These are phyloP conservation scores for Gymnoscopelus braueri DNA, from an alignment of 2,797 vertebrate genomes.

Conservation along the genomic window DNA sequence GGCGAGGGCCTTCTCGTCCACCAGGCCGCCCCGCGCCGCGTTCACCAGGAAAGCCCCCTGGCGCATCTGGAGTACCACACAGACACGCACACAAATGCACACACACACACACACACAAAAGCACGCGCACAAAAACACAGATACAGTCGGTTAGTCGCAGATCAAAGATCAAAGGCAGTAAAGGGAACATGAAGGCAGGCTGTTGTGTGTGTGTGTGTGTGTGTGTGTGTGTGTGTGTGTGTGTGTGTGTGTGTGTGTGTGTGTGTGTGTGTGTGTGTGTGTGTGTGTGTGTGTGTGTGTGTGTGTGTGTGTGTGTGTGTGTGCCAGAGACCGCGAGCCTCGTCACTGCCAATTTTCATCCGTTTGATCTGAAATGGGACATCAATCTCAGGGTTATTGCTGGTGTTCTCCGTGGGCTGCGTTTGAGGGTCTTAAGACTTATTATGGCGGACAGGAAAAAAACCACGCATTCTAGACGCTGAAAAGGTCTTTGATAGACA, in stretches of 20 bases:
- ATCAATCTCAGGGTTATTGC: slow-evolving; percentile 38
- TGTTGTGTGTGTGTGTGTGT: background rate
- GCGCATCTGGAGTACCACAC: slow-evolving; percentile 79
- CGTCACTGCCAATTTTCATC: background rate
- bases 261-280: background rate
- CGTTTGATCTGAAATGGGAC: slow-evolving; percentile 38
- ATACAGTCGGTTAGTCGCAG: background rate
- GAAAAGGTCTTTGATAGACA: slow-evolving; percentile 24
- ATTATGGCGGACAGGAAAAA: slow-evolving; percentile 25
- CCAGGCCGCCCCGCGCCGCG: slow-evolving; percentile 86
- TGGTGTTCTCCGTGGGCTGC: background rate
- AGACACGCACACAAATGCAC: slow-evolving; percentile 11
- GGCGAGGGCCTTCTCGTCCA: slow-evolving; percentile 90
- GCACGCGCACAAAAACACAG: slow-evolving; percentile 4
- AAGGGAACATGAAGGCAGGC: background rate
- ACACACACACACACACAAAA: slow-evolving; percentile 38
- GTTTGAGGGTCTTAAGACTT: slow-evolving; percentile 33
- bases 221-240: slow-evolving; percentile 5
- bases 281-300: slow-evolving; percentile 4
- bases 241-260: background rate
- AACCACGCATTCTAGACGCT: slow-evolving; percentile 39
- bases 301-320: slow-evolving; percentile 1
- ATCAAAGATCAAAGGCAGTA: slow-evolving; percentile 1
- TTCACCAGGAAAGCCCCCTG: slow-evolving; percentile 91
- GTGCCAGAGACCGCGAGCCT: background rate